Evolutionary conservation across 2,113 vertebrate genomes (phyloP).

Genomic region (Cynocephalus volans): DNA sequence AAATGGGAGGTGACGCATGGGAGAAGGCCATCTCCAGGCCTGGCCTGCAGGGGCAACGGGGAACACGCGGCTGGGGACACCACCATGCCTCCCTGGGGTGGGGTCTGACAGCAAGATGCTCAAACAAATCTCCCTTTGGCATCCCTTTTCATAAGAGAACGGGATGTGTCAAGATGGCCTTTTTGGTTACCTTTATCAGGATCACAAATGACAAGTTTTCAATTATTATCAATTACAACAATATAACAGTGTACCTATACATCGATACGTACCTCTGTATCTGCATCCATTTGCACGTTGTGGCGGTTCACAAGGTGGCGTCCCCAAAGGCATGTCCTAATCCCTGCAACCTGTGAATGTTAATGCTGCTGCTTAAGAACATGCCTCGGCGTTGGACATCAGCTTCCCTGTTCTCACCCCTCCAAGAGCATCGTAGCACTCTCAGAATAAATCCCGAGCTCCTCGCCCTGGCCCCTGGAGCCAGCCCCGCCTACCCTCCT

Average conservation of each 20-base stretch:
- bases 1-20: no score
- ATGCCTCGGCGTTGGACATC: not conserved
- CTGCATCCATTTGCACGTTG: not conserved
- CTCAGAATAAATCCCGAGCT: not conserved
- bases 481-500: not conserved
- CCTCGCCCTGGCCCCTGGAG: not conserved
- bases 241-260: not conserved
- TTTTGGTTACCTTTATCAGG: not conserved
- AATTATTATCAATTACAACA: not conserved
- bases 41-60: no score
- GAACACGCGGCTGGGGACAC: rapidly evolving
- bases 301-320: not conserved
- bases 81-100: no score
- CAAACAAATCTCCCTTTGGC: no score
- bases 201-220: not conserved
- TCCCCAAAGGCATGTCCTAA: not conserved
- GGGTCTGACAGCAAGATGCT: not conserved
- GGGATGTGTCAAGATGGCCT: not conserved
- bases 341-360: not conserved
- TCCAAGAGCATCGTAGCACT: not conserved
- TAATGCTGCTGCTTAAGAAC: not conserved
- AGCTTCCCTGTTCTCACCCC: not conserved
- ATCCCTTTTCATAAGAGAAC: not conserved
- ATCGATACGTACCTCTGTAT: not conserved
- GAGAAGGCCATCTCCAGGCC: not conserved